Percentiles rank a stretch among this genome's conserved stretches.
These are phyloP conservation scores for Sebastes trivittatus DNA, from an alignment of 2,797 vertebrate species.

Conservation along the genomic window DNA sequence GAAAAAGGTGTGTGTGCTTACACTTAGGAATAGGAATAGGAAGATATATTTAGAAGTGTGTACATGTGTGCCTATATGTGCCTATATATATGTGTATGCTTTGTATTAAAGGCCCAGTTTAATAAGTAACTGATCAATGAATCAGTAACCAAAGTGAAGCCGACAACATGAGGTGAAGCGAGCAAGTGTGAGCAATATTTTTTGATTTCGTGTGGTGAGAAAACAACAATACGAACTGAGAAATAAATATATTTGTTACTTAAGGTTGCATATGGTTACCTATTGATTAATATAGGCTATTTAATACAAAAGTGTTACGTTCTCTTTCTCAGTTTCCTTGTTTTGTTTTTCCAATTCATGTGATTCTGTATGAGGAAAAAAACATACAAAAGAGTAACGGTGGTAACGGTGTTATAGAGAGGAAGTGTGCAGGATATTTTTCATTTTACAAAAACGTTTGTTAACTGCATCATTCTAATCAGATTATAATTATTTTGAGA, in stretches of 20 bases:
- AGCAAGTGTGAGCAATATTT: not conserved
- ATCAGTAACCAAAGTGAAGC: slow-evolving; percentile 11
- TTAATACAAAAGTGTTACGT: not conserved
- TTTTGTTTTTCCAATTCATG: not conserved
- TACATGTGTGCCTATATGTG: not conserved
- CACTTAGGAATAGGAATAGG: not conserved
- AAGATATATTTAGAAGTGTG: not conserved
- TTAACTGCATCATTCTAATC: slow-evolving; percentile 5
- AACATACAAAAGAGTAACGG: not conserved
- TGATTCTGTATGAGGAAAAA: not conserved
- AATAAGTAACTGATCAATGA: slow-evolving; percentile 22
- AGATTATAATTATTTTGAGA: slow-evolving; percentile 19
- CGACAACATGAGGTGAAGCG: not conserved
- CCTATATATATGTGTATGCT: not conserved
- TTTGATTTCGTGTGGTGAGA: not conserved
- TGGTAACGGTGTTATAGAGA: not conserved
- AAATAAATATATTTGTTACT: not conserved
- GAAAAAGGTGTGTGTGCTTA: not conserved
- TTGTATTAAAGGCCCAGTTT: not conserved
- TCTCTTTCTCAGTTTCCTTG: not conserved
- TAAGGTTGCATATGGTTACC: not conserved
- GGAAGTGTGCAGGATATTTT: not conserved
- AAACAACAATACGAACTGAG: not conserved
- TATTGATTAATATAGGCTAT: not conserved
- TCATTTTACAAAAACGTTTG: not conserved